These are phyloP conservation scores for Pasiphila rectangulata DNA, from an alignment of 2,888 invertebrate species.

Conservation along the genomic window DNA sequence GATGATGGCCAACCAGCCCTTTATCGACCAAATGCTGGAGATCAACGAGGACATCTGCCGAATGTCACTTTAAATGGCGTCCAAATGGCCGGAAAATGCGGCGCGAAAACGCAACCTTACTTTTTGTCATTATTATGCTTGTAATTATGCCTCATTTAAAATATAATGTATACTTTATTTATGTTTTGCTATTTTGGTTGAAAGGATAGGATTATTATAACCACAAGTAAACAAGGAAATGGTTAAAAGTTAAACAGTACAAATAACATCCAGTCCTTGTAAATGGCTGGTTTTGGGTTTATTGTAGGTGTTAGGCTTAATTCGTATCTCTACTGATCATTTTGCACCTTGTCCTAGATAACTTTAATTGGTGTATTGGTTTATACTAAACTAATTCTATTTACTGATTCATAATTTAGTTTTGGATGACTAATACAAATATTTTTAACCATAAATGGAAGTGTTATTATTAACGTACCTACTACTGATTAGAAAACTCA, in stretches of 20 bases:
- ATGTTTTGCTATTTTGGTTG: not conserved
- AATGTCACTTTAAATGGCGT: conserved; percentile 80
- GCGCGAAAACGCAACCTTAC: conserved; percentile 17
- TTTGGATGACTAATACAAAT: conserved; percentile 12
- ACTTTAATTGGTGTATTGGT: conserved; percentile 12
- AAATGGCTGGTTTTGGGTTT: conserved; percentile 21
- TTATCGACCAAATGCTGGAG: conserved; percentile 87
- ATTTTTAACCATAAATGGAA: conserved; percentile 3
- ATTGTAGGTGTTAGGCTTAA: conserved; percentile 21
- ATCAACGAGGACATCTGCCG: conserved; percentile 91
- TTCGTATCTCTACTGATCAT: conserved; percentile 17
- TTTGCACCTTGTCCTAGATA: conserved; percentile 1
- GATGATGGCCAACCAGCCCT: conserved; percentile 85
- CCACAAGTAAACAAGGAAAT: no score
- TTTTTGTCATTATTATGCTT: not conserved
- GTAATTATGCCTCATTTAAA: not conserved
- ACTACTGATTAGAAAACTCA: not conserved
- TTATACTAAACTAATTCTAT: not conserved
- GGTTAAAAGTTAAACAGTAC: conserved; percentile 4
- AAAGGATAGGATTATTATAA: no score
- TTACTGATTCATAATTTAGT: conserved; percentile 9
- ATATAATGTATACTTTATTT: no score
- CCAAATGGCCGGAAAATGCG: conserved; percentile 38
- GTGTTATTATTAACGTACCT: conserved; percentile 3
- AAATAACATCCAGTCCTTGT: not conserved